These are phyloP conservation scores for Hycleus phaleratus DNA, from an alignment of 1,140 invertebrate species.

Conservation along the genomic window DNA sequence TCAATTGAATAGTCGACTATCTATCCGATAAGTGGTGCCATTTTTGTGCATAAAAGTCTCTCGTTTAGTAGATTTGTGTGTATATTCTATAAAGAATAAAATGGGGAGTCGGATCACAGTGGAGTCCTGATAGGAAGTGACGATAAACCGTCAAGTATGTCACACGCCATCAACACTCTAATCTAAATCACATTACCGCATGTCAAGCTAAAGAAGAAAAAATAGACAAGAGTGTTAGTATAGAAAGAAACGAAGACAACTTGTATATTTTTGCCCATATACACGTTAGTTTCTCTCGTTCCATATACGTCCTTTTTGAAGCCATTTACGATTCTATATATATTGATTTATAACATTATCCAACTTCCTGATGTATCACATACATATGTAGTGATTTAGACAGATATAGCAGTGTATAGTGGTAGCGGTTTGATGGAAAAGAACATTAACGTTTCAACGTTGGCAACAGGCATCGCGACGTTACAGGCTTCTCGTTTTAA, in stretches of 20 bases:
- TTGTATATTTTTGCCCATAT: constrained; percentile 5
- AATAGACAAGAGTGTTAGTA: too few species aligned
- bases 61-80: constrained; percentile 14
- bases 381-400: not conserved
- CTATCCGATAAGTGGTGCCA: not conserved
- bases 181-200: constrained; percentile 29
- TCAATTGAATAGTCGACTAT: too few species aligned
- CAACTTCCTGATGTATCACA: constrained; percentile 14
- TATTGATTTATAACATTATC: constrained; percentile 34
- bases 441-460: constrained; percentile 19
- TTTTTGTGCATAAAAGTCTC: constrained; percentile 6
- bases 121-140: not conserved
- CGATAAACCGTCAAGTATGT: constrained; percentile 25
- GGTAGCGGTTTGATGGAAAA: constrained; percentile 13
- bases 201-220: not conserved
- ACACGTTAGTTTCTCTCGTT: constrained; percentile 11
- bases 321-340: constrained; percentile 24
- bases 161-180: constrained; percentile 28
- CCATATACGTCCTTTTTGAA: not conserved
- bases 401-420: too few species aligned
- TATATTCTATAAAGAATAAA: constrained; percentile 14
- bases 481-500: constrained; percentile 16
- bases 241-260: too few species aligned
- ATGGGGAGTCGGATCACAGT: not conserved
- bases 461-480: constrained; percentile 4